Evolutionary conservation across 37 sponge, comb jelly and placozoan species (phyloP).

Genomic region (Cliona cf. orientalis): DNA sequence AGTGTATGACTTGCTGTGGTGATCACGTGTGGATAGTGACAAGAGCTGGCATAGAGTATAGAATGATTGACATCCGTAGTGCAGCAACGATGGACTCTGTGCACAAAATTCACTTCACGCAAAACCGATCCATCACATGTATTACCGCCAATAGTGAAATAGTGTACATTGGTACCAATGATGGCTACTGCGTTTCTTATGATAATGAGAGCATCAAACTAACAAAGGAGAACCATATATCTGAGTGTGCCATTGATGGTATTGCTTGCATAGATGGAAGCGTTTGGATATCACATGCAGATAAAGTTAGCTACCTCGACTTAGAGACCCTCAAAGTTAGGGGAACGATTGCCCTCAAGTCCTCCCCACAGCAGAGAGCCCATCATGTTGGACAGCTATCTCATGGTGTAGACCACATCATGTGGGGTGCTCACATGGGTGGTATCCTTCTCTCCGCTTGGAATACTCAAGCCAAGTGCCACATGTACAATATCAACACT

Average conservation of each 20-base stretch:
- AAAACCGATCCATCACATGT: slow-evolving; percentile 42
- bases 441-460: slow-evolving; percentile 59
- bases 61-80: slow-evolving; percentile 44
- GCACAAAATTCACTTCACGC: slow-evolving; percentile 25
- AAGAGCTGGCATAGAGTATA: slow-evolving; percentile 42
- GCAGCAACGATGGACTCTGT: slow-evolving; percentile 10
- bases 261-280: no score
- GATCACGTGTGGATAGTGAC: slow-evolving; percentile 64
- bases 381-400: slow-evolving; percentile 52
- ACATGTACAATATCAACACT: slow-evolving; percentile 40
- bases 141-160: slow-evolving; percentile 21
- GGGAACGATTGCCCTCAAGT: no score
- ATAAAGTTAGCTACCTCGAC: no score
- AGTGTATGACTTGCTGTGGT: slow-evolving; percentile 36
- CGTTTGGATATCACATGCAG: no score
- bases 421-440: slow-evolving; percentile 81
- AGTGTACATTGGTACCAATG: slow-evolving; percentile 57
- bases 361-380: no score
- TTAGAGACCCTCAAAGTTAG: no score
- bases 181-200: slow-evolving; percentile 51
- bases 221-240: no score
- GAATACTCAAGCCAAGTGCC: slow-evolving; percentile 34
- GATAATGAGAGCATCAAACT: no score
- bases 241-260: no score
- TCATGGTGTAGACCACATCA: slow-evolving; percentile 10